Evolutionary conservation across 2,113 vertebrate genomes (phyloP).

Genomic region (Lepus europaeus): DNA sequence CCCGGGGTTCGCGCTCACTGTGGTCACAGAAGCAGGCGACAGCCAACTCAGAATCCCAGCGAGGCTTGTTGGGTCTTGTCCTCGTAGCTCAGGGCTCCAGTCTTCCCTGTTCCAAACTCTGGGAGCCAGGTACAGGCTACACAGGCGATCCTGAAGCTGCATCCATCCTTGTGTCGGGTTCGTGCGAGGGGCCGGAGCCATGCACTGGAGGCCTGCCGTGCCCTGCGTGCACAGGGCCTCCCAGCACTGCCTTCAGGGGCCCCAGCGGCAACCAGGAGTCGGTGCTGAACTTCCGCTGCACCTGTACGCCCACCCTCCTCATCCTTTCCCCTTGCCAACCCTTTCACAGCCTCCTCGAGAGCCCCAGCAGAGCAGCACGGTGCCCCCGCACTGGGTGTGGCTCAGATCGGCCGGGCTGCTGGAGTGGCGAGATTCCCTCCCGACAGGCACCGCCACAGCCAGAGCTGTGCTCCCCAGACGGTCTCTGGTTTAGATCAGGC

Average conservation of each 20-base stretch:
- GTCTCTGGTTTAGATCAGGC: neutral
- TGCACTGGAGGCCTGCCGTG: neutral
- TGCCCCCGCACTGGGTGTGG: neutral
- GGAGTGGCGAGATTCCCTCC: neutral
- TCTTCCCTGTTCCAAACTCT: slow-evolving; percentile 36
- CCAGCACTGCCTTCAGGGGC: rapidly evolving
- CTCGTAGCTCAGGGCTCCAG: neutral
- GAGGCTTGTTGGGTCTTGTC: neutral
- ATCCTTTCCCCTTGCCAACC: rapidly evolving
- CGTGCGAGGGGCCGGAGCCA: neutral
- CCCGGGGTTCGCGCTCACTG: neutral
- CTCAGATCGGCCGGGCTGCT: neutral
- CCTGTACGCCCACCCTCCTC: neutral
- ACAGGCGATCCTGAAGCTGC: neutral
- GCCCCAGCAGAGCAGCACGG: neutral
- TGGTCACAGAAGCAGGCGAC: neutral
- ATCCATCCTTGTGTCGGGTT: neutral
- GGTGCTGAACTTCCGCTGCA: neutral
- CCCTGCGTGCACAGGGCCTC: neutral
- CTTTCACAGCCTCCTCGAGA: neutral
- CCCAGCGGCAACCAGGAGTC: neutral
- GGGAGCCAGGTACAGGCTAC: slow-evolving; percentile 43
- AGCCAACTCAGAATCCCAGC: neutral
- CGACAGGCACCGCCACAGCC: neutral
- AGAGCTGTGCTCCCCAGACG: neutral